Evolutionary conservation across 2,113 vertebrate species (phyloP).

Genomic region (Neopipo cinnamomea): DNA sequence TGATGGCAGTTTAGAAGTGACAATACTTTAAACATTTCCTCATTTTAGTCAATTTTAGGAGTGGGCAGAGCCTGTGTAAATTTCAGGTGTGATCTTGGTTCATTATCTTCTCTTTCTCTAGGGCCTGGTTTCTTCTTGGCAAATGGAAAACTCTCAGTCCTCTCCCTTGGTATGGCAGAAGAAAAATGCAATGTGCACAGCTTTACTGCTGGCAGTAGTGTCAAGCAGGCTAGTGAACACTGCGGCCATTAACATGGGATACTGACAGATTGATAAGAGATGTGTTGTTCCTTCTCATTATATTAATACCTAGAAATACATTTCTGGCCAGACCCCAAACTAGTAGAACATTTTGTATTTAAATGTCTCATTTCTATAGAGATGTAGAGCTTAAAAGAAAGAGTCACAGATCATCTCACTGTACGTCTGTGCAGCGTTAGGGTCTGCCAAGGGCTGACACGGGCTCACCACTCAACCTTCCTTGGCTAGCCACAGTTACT

Average conservation of each 20-base stretch:
- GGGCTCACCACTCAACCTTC: not conserved
- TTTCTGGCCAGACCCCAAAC: not conserved
- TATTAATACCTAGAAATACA: not conserved
- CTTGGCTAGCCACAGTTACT: not conserved
- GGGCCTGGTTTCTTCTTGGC: not conserved
- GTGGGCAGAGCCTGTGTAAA: not conserved
- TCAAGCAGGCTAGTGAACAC: not conserved
- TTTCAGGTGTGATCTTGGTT: not conserved
- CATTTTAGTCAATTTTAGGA: not conserved
- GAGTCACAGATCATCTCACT: not conserved
- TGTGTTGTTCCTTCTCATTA: not conserved
- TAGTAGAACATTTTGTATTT: not conserved
- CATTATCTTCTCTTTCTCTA: not conserved
- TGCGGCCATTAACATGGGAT: not conserved
- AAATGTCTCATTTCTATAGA: not conserved
- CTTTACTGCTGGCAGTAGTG: not conserved
- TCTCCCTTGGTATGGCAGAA: not conserved
- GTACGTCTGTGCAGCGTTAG: not conserved
- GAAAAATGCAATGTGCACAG: not conserved
- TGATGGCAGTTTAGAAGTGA: not conserved
- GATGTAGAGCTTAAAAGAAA: not conserved
- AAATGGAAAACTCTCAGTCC: not conserved
- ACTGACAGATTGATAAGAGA: not conserved
- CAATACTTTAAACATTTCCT: not conserved
- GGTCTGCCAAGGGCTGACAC: not conserved